Base-by-base conservation (phyloP, 2,888 invertebrate genomes). In the Boloria selene region DNA sequence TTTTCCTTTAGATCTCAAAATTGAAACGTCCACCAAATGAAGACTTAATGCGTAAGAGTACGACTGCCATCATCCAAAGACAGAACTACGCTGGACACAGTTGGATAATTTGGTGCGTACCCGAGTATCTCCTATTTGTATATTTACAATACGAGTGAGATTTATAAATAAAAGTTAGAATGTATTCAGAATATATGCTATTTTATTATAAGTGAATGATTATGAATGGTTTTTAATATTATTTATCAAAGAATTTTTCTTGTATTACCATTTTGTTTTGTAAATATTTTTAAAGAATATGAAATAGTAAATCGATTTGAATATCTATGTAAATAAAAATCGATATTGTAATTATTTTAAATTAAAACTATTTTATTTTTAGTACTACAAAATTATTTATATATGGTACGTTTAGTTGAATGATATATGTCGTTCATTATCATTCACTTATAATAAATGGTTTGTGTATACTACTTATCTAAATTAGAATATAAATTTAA, bases 11-110 rank as follows among this genome's bases (percentile, higher is more conserved):
- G 70, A 70, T 70, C 70, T 70, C 68, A 63, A 52, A 47, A 67
- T 44, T 44, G 59, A 65, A 68, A 65, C 61, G 61, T 61, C 65
- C 68, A 62, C 65, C 68, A 68, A 68, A 65, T 44, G 22, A 56
- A 65, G 65, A 68, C 68, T 62, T 65, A 54, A 55, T 58, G 65
- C 68, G 59, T 68, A 65, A 65, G 67, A 68, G 58, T 68, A 53
- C 50, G 59, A 65, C 65, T 65, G 64, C 58, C 58, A 61, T 55
- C 53, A 22, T 53, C 62, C 65, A 63, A 66, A 69, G 66, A 63
- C 18, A 49, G 52, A 26, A 52, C 45, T 47, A n/a, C 47, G 16
- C 17, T 18, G 26, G 47, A 31, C 49, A 49, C 22, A 44, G 54
- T 44, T 31, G 38, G 14, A 49, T 59, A 22, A 26, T 59, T 45